A percentile compares a stretch with the other conserved stretches of the same genome.
phyloP scores from a whole-genome alignment of 1,140 invertebrate species.

The Euglossa dilemma region DNA sequence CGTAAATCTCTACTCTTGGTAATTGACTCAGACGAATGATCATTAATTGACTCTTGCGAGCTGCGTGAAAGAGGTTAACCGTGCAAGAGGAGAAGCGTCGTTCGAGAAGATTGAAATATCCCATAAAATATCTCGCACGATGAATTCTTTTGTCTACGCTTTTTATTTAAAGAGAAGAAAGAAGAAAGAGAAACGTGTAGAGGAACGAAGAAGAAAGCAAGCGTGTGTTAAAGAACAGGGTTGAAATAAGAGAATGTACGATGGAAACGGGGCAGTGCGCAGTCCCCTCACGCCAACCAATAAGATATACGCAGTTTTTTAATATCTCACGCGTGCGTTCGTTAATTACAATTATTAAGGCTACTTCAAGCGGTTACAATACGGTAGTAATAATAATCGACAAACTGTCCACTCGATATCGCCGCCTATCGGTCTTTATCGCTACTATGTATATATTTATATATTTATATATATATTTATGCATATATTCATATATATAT shows the following conservation, averaged over 20 bases:
- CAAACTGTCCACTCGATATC: slow-evolving; percentile 35
- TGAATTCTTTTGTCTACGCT: not conserved
- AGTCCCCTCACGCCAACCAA: slow-evolving; percentile 36
- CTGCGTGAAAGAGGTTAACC: not conserved
- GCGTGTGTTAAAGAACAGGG: not conserved
- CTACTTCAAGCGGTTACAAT: slow-evolving; percentile 67
- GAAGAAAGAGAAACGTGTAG: not conserved
- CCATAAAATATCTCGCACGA: not conserved
- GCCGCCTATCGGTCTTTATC: slow-evolving; percentile 32
- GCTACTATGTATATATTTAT: slow-evolving; percentile 47
- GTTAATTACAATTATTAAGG: slow-evolving; percentile 68
- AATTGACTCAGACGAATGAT: slow-evolving; percentile 20
- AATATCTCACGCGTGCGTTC: slow-evolving; percentile 41
- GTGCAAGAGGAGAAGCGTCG: not conserved
- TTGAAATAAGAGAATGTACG: not conserved
- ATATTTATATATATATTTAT: slow-evolving; percentile 11
- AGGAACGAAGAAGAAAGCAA: too few species aligned
- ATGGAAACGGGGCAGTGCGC: slow-evolving; percentile 4
- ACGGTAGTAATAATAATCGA: slow-evolving; percentile 61
- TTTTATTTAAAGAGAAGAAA: not conserved
- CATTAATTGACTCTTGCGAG: slow-evolving; percentile 3
- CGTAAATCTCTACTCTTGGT: not conserved
- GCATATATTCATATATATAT: slow-evolving; percentile 30
- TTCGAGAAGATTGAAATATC: not conserved
- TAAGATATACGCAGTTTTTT: not conserved